These are phyloP conservation scores for Physocephala rufipes DNA, from an alignment of 2,888 invertebrate genomes.

Conservation along the genomic window DNA sequence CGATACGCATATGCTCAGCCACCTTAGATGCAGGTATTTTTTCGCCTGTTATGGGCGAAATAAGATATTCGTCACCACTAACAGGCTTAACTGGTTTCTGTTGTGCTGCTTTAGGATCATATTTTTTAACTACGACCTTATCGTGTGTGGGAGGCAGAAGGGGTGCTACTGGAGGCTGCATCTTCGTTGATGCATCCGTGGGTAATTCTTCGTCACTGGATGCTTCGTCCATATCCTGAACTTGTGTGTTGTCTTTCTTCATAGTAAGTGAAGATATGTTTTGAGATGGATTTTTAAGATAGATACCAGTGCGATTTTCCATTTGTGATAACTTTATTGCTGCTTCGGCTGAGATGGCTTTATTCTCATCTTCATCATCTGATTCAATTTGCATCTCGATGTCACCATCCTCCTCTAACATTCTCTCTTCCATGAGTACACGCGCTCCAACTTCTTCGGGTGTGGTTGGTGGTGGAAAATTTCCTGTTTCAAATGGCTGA, in stretches of 20 bases:
- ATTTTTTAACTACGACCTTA: slow-evolving; percentile 95
- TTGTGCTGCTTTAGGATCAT: slow-evolving; percentile 89
- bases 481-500: slow-evolving; percentile 93
- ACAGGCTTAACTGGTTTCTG: slow-evolving; percentile 71
- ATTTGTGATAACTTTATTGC: slow-evolving; percentile 72
- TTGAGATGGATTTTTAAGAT: slow-evolving; percentile 66
- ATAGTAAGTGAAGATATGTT: slow-evolving; percentile 48
- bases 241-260: slow-evolving; percentile 70
- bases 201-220: slow-evolving; percentile 76
- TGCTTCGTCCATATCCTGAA: slow-evolving; percentile 94
- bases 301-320: slow-evolving; percentile 70
- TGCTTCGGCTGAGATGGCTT: slow-evolving; percentile 54
- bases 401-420: slow-evolving; percentile 80
- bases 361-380: slow-evolving; percentile 73
- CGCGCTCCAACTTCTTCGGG: slow-evolving; percentile 97
- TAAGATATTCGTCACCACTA: slow-evolving; percentile 86
- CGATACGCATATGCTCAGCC: slow-evolving; percentile 97
- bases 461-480: slow-evolving; percentile 96
- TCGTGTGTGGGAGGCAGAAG: slow-evolving; percentile 89
- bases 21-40: slow-evolving; percentile 97
- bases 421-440: slow-evolving; percentile 86
- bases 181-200: slow-evolving; percentile 66
- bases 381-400: slow-evolving; percentile 92
- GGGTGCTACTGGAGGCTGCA: slow-evolving; percentile 66
- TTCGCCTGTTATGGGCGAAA: slow-evolving; percentile 98